These are phyloP conservation scores for Atherinomorus stipes DNA, from an alignment of 2,113 vertebrate species.

Conservation along the genomic window DNA sequence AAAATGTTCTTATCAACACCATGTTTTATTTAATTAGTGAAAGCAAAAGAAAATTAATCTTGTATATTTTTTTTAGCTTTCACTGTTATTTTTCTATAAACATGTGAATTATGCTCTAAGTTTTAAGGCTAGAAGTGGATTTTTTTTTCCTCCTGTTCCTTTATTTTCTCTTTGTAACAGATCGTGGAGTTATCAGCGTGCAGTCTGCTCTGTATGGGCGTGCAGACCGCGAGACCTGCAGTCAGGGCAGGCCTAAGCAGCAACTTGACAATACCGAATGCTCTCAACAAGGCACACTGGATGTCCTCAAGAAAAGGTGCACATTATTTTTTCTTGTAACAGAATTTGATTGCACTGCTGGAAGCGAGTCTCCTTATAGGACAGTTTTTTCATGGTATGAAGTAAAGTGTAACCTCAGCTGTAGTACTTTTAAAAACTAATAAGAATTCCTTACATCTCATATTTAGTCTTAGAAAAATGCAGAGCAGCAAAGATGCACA, in stretches of 20 bases:
- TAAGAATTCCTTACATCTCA: neutral
- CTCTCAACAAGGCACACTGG: neutral
- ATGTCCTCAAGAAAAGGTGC: constrained; percentile 36
- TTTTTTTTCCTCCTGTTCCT: neutral
- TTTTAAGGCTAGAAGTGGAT: too few species aligned
- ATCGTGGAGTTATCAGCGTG: constrained; percentile 39
- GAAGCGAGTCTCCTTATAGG: neutral
- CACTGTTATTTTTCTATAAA: too few species aligned
- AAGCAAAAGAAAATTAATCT: neutral
- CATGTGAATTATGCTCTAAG: too few species aligned
- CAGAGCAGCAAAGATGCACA: too few species aligned
- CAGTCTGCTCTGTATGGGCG: constrained; percentile 45
- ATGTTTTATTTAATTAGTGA: neutral
- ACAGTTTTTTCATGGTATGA: neutral
- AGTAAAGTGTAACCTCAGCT: neutral
- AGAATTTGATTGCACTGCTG: neutral
- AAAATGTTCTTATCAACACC: neutral
- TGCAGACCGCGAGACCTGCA: constrained; percentile 32
- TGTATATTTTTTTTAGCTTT: too few species aligned
- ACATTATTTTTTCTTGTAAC: neutral
- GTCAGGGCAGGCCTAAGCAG: accelerated
- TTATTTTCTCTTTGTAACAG: neutral
- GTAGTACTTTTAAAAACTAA: neutral
- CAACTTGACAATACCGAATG: constrained; percentile 27
- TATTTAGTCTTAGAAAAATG: neutral